phyloP scores from a whole-genome alignment of 2,797 vertebrate species.

The Chiropotes sagulatus region DNA sequence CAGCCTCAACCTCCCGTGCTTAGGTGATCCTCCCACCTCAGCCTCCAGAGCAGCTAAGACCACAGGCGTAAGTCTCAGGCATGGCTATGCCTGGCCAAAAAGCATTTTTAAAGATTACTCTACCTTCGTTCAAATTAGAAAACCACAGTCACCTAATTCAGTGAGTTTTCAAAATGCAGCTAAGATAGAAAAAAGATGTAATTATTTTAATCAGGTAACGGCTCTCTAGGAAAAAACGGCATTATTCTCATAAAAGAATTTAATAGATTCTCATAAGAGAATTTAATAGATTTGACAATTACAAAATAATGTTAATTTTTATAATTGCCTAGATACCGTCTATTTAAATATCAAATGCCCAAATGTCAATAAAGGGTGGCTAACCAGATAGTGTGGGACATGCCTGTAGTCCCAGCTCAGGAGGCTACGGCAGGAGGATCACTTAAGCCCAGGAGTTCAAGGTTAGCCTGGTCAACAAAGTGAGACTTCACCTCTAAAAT shows the following conservation, averaged over 20 bases:
- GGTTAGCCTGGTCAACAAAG: neutral
- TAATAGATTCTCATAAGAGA: conserved; percentile 33
- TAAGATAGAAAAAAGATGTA: conserved; percentile 32
- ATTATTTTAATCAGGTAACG: conserved; percentile 46
- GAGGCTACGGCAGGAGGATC: neutral
- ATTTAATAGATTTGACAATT: neutral
- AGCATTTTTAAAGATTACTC: neutral
- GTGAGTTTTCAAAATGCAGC: conserved; percentile 54
- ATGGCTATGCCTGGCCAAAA: neutral
- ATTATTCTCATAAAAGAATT: conserved; percentile 44
- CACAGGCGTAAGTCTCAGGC: neutral
- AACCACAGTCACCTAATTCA: conserved; percentile 70
- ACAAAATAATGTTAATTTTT: conserved; percentile 20
- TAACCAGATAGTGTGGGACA: neutral
- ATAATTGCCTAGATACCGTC: neutral
- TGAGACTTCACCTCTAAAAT: neutral
- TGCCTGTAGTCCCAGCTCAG: neutral
- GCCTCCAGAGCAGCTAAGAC: neutral
- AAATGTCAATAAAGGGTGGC: neutral
- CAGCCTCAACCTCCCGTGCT: neutral
- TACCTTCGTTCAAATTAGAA: neutral
- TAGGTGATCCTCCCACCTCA: neutral
- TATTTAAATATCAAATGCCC: conserved; percentile 34
- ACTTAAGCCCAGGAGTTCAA: neutral
- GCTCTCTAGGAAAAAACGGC: conserved; percentile 25